Base-by-base conservation (phyloP, 1,140 invertebrate species). In the Pseudomyrmex sp. region DNA sequence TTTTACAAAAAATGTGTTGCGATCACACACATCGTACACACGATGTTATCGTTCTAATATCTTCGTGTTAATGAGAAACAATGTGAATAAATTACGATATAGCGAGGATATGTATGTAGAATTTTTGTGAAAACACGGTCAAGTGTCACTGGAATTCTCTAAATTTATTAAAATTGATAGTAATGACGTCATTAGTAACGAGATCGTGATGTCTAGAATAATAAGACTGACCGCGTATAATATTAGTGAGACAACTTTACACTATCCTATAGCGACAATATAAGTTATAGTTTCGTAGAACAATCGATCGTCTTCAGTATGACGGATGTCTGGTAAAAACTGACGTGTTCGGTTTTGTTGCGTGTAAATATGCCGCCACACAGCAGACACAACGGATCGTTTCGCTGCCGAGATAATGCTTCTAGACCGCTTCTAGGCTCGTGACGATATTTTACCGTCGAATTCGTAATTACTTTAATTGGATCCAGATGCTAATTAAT, bases 401-500 rank as follows among this genome's bases (percentile, higher is more conserved):
- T 35, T 77, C 61, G 70, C 46, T 75, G 76, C 61, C 52, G 15
- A 59, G 54, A 58, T 52, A 83, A 59, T 20, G 61, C 85, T 88
- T 73, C 65, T 82, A 77, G 63, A 54, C 58, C 56, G 54, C 50
- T 50, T 18, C 18, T 69, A 13, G 76, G 54, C 65, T 15, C 15
- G 50, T 13, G 9, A 23, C 66, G 66, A 92, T 93, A 91, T 92
- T 92, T 93, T 88, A 92, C 87, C 90, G 88, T 91, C 91, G 86
- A 93, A 93, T 92, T 93, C 83, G 90, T 90, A 89, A 92, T 93
- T 92, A 93, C 84, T 93, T 92, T 93, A 93, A 94, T 94, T 92
- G 90, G 89, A 86, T 91, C 89, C 93, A 93, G 92, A 94, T 94
- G 93, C 89, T 91, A 92, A 94, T 94, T 94, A 92, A 94, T 93